These are phyloP conservation scores for Marronus borbonicus DNA, from an alignment of 2,888 invertebrate genomes.

Conservation along the genomic window DNA sequence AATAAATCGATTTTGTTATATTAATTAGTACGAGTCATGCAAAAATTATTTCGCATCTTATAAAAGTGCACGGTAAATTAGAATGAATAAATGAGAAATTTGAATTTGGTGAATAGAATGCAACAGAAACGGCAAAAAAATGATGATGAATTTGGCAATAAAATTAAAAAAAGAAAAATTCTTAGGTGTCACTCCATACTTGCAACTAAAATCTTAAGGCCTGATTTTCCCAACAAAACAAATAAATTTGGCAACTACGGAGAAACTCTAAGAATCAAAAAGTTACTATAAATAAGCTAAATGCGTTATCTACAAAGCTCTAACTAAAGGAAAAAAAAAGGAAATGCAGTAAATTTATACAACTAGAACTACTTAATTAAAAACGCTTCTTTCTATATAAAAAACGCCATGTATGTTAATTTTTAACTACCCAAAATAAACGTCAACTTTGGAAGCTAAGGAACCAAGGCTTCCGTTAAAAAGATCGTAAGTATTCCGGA, in stretches of 20 bases:
- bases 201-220: too few species aligned
- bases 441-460: background rate
- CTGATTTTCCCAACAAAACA: background rate
- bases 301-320: constrained; percentile 21
- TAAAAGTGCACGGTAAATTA: background rate
- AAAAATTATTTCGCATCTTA: background rate
- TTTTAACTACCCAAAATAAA: constrained; percentile 11
- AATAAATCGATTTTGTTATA: background rate
- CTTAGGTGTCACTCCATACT: background rate
- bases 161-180: background rate
- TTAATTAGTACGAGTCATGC: background rate
- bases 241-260: background rate
- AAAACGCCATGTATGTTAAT: background rate
- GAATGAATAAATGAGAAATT: background rate
- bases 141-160: background rate
- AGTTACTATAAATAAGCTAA: background rate
- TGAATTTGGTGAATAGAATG: background rate
- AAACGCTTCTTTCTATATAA: background rate
- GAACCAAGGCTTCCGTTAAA: background rate
- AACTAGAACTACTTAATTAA: background rate
- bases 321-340: background rate
- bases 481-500: background rate
- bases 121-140: background rate
- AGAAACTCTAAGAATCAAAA: background rate
- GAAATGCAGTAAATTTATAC: background rate